Evolutionary conservation across 2,797 vertebrate genomes (phyloP).

Genomic region (Lacerta viridis): DNA sequence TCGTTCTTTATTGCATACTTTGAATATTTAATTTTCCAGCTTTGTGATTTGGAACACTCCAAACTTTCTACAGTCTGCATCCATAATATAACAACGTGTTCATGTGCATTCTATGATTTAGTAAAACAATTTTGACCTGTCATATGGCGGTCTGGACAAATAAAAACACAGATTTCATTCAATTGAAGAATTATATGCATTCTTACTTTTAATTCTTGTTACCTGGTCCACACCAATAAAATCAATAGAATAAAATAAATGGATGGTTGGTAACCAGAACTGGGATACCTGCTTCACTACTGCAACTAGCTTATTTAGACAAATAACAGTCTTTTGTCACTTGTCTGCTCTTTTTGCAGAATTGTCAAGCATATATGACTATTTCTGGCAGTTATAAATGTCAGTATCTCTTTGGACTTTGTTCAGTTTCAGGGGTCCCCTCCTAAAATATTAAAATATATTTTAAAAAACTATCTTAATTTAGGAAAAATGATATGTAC

Average conservation of each 20-base stretch:
- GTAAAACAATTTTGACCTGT: not conserved
- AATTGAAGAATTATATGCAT: not conserved
- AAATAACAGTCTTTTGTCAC: conserved; percentile 55
- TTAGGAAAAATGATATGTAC: conserved; percentile 49
- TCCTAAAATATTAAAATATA: conserved; percentile 50
- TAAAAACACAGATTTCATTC: conserved; percentile 4
- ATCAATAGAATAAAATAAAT: not conserved
- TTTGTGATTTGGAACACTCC: conserved; percentile 43
- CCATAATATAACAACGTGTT: not conserved
- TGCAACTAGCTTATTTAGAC: conserved; percentile 37
- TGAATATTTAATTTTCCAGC: not conserved
- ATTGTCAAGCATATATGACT: conserved; percentile 65
- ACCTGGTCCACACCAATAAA: not conserved
- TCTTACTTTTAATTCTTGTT: not conserved
- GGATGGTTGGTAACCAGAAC: not conserved
- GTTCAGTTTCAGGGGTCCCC: conserved; percentile 48
- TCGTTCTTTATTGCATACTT: not conserved
- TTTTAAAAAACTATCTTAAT: conserved; percentile 27
- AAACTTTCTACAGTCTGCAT: conserved; percentile 19
- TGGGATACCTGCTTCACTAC: conserved; percentile 44
- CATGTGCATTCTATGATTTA: not conserved
- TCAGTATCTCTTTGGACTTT: conserved; percentile 66
- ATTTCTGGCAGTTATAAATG: conserved; percentile 67
- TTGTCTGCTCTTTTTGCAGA: conserved; percentile 65
- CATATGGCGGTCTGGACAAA: not conserved